Evolutionary conservation across 2,888 invertebrate genomes (phyloP).

Genomic region (Drosophila limbata): DNA sequence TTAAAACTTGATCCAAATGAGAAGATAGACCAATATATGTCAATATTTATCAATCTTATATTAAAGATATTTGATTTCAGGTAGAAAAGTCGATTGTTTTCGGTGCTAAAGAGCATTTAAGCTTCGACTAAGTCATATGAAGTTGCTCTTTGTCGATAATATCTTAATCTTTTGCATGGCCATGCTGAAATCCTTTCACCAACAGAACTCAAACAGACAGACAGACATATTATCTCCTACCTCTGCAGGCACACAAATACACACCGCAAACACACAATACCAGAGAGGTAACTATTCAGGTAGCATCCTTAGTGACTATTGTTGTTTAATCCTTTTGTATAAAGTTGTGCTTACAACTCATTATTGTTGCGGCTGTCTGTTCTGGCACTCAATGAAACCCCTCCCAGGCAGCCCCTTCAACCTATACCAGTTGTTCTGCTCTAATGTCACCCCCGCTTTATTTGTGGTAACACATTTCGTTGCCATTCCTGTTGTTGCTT

Average conservation of each 20-base stretch:
- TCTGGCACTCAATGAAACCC: constrained; percentile 17
- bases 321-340: constrained; percentile 78
- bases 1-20: no score
- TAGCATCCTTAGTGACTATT: constrained; percentile 62
- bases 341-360: constrained; percentile 78
- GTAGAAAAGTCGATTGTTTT: background rate
- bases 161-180: constrained; percentile 72
- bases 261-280: constrained; percentile 3
- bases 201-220: constrained; percentile 12
- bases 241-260: constrained; percentile 1
- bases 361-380: constrained; percentile 69
- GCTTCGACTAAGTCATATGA: background rate
- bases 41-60: no score
- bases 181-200: constrained; percentile 35
- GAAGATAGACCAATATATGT: no score
- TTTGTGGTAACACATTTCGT: constrained; percentile 59
- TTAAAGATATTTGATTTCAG: no score
- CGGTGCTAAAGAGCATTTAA: constrained; percentile 12
- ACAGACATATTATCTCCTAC: background rate
- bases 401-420: background rate
- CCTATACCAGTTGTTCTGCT: no score
- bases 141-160: constrained; percentile 49
- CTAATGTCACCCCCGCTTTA: constrained; percentile 19
- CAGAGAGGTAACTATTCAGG: constrained; percentile 58
- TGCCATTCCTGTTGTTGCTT: constrained; percentile 48